Conservation (phyloP, 1,140 invertebrate species). For the Coelopa frigida region DNA sequence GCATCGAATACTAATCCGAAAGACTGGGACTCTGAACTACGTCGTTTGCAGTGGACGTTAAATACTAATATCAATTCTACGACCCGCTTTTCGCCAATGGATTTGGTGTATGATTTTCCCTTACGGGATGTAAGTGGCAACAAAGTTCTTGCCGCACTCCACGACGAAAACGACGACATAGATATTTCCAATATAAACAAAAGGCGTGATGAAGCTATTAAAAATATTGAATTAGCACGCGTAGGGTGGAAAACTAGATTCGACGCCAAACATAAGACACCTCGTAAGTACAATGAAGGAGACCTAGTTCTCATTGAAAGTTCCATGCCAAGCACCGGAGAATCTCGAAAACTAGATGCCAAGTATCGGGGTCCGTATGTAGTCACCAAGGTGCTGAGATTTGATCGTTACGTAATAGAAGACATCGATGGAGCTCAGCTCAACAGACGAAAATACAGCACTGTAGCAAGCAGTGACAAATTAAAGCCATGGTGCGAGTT, state of each 20-base stretch:
- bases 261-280: background rate
- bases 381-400: conserved; percentile 13
- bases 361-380: conserved; percentile 17
- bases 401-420: conserved; percentile 15
- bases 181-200: no score
- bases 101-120: no score
- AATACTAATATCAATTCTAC: no score
- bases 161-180: no score
- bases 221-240: conserved; percentile 4
- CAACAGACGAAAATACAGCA: conserved; percentile 11
- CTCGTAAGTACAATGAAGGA: conserved; percentile 1
- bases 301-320: conserved; percentile 3
- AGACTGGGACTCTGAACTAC: no score
- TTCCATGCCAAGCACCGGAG: background rate
- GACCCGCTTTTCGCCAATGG: no score
- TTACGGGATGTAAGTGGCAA: no score
- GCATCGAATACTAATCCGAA: no score
- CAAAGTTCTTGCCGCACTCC: no score
- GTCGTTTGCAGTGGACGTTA: no score
- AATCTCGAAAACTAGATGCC: conserved; percentile 14
- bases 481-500: conserved; percentile 9
- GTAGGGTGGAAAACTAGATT: background rate
- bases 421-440: conserved; percentile 16
- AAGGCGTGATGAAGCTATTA: no score
- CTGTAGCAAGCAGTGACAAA: conserved; percentile 10